These are phyloP conservation scores for Sarcophaga variegata DNA, from an alignment of 2,888 invertebrate genomes.

Conservation along the genomic window DNA sequence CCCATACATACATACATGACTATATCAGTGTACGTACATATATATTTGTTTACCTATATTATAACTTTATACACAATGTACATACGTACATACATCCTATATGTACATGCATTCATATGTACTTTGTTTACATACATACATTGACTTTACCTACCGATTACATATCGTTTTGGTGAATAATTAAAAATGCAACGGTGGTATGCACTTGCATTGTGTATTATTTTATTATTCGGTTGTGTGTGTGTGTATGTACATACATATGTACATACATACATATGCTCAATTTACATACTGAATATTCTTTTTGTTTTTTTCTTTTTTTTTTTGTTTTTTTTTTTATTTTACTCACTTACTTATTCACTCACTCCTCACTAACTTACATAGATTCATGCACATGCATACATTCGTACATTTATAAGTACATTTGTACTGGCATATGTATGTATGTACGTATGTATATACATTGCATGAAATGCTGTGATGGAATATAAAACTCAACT, in stretches of 20 bases:
- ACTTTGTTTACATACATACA: not conserved
- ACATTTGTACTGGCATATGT: no score
- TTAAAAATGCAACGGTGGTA: conserved; percentile 65
- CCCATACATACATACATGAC: not conserved
- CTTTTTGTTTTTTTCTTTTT: no score
- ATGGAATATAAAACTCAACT: conserved; percentile 27
- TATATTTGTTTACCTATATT: no score
- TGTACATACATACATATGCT: not conserved
- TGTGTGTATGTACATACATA: not conserved
- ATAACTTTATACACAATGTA: conserved; percentile 19
- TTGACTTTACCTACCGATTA: conserved; percentile 65
- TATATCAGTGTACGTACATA: not conserved
- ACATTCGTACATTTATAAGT: no score
- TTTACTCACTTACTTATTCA: no score
- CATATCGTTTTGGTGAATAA: conserved; percentile 63
- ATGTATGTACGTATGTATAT: not conserved
- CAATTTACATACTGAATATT: not conserved
- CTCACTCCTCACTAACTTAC: no score
- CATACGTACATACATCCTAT: not conserved
- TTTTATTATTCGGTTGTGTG: not conserved
- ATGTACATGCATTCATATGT: not conserved
- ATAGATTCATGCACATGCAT: no score
- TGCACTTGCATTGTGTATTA: conserved; percentile 58
- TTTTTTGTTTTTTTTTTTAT: no score
- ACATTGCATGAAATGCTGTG: not conserved